Evolutionary conservation across 1,140 invertebrate species (phyloP).

Genomic region (Drosophila athabasca): DNA sequence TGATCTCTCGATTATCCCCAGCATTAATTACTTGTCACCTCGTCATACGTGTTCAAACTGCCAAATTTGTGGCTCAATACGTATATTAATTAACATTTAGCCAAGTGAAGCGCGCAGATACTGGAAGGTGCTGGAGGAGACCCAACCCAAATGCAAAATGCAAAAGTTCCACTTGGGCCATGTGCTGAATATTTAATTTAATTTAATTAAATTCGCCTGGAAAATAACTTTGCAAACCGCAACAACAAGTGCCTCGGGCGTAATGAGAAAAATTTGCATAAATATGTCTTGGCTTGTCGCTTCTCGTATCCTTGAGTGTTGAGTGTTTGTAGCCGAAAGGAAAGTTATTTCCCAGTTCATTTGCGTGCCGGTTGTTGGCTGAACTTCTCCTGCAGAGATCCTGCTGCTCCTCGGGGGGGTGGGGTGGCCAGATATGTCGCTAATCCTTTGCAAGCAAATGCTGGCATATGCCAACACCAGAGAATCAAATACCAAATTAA

Average conservation of each 20-base stretch:
- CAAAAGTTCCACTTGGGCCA: slow-evolving; percentile 44
- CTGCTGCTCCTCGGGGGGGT: too few relatives aligned
- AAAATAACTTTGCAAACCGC: slow-evolving; percentile 74
- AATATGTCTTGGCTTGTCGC: slow-evolving; percentile 59
- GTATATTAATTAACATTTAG: slow-evolving; percentile 58
- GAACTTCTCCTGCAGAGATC: too few relatives aligned
- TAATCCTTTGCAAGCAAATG: slow-evolving; percentile 74
- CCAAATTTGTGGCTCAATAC: slow-evolving; percentile 21
- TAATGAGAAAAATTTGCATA: slow-evolving; percentile 82
- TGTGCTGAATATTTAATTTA: slow-evolving; percentile 77
- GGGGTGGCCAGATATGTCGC: slow-evolving; percentile 11
- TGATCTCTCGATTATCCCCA: not conserved
- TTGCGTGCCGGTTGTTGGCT: not conserved
- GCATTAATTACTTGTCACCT: slow-evolving; percentile 21
- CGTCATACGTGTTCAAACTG: slow-evolving; percentile 56
- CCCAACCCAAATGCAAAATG: not conserved
- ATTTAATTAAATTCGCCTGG: slow-evolving; percentile 79
- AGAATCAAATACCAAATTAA: slow-evolving; percentile 64
- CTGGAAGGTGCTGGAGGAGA: slow-evolving; percentile 1
- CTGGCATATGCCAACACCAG: slow-evolving; percentile 63
- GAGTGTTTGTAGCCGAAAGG: slow-evolving; percentile 54
- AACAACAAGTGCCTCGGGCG: slow-evolving; percentile 42
- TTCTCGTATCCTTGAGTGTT: slow-evolving; percentile 20
- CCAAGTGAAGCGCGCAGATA: slow-evolving; percentile 12
- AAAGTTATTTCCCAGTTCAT: slow-evolving; percentile 45